A percentile compares a stretch with the other conserved stretches of the same genome.
Conservation (phyloP, 2,113 vertebrate species). For the Etheostoma spectabile region DNA sequence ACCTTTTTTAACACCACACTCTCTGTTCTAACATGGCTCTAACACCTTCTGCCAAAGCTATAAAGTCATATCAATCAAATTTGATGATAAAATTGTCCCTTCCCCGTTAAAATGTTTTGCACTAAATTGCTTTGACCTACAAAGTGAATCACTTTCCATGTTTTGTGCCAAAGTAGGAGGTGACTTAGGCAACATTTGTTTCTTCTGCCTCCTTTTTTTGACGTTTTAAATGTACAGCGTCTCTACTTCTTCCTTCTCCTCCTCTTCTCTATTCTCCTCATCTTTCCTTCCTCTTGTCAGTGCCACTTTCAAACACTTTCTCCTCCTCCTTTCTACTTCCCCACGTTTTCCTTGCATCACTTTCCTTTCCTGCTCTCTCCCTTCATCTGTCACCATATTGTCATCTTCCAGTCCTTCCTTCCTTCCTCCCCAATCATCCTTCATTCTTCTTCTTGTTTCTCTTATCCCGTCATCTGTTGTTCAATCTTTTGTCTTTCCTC, state of each 20-base stretch:
- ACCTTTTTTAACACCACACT: constrained; percentile 9
- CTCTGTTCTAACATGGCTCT: not conserved
- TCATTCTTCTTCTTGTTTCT: constrained; percentile 4
- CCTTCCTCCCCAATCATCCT: not conserved
- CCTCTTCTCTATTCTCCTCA: not conserved
- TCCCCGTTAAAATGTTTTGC: constrained; percentile 52
- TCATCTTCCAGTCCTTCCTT: not conserved
- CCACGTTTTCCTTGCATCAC: not conserved
- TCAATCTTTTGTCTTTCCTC: not conserved
- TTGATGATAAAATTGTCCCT: constrained; percentile 40
- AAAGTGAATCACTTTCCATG: constrained; percentile 42
- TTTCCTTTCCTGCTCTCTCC: not conserved
- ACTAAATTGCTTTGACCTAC: constrained; percentile 58
- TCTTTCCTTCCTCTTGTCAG: not conserved
- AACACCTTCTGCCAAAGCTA: constrained; percentile 38
- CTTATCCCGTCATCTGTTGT: not conserved
- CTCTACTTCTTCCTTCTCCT: not conserved
- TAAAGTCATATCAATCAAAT: constrained; percentile 56
- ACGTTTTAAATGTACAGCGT: constrained; percentile 3
- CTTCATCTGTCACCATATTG: not conserved
- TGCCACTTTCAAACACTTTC: not conserved
- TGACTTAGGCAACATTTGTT: constrained; percentile 33
- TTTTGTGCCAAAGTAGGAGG: constrained; percentile 26
- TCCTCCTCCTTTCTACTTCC: not conserved
- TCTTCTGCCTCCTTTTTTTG: constrained; percentile 9